Evolutionary conservation across 2,888 invertebrate genomes (phyloP).

Genomic region (Mylabris sibirica): DNA sequence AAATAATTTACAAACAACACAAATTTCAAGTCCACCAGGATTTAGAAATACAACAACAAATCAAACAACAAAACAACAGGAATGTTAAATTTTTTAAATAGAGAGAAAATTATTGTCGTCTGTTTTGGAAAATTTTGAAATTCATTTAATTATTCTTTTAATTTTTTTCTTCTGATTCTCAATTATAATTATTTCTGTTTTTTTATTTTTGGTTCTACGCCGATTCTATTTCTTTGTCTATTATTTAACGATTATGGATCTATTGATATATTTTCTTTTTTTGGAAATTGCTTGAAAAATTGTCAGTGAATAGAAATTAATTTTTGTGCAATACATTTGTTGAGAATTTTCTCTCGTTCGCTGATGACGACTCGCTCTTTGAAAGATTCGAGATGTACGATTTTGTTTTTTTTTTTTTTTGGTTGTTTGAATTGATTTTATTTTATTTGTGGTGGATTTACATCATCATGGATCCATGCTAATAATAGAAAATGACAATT

Average conservation of each 20-base stretch:
- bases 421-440: too few relatives aligned
- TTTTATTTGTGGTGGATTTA: too few relatives aligned
- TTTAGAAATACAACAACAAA: slow-evolving; percentile 53
- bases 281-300: neutral
- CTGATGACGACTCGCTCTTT: neutral
- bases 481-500: too few relatives aligned
- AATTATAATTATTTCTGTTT: too few relatives aligned
- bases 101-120: neutral
- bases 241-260: slow-evolving; percentile 7
- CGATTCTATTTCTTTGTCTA: neutral
- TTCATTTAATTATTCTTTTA: too few relatives aligned
- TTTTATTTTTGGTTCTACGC: too few relatives aligned
- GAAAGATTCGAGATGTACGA: neutral
- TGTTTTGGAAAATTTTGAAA: neutral
- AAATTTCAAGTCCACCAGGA: slow-evolving; percentile 60
- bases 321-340: slow-evolving; percentile 14
- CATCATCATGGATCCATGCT: too few relatives aligned
- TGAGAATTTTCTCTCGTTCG: neutral
- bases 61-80: slow-evolving; percentile 58
- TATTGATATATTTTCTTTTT: neutral
- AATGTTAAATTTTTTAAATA: slow-evolving; percentile 50
- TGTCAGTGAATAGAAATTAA: neutral
- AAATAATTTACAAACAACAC: slow-evolving; percentile 46
- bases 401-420: neutral
- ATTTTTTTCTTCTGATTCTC: too few relatives aligned